These are phyloP conservation scores for Acanthurus lineatus DNA, from an alignment of 2,797 vertebrate genomes.

Conservation along the genomic window DNA sequence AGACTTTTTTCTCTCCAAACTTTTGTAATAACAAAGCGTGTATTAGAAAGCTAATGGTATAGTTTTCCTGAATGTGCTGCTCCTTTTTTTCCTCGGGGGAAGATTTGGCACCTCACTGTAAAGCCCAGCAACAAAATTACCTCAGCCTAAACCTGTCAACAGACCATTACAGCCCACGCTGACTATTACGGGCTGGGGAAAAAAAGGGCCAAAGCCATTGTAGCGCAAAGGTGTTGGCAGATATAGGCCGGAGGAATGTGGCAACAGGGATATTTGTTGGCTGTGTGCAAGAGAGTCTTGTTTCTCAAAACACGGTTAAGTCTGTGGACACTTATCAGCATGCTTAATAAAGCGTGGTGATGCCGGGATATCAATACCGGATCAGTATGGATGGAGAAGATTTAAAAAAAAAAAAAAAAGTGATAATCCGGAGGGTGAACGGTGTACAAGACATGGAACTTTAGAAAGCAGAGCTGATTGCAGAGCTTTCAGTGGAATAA, in stretches of 20 bases:
- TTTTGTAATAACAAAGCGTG: slow-evolving; percentile 55
- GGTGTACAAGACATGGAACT: slow-evolving; percentile 25
- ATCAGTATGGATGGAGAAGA: slow-evolving; percentile 63
- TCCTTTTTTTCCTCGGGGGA: slow-evolving; percentile 73
- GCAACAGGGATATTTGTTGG: slow-evolving; percentile 80
- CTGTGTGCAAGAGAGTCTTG: slow-evolving; percentile 56
- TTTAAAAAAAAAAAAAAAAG: slow-evolving; percentile 16
- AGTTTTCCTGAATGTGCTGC: slow-evolving; percentile 63
- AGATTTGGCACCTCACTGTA: slow-evolving; percentile 82
- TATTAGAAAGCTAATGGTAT: slow-evolving; percentile 59
- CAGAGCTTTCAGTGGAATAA: slow-evolving; percentile 53
- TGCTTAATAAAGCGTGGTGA: slow-evolving; percentile 75
- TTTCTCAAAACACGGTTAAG: slow-evolving; percentile 74
- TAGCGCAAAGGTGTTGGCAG: slow-evolving; percentile 89
- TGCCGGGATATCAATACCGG: slow-evolving; percentile 70
- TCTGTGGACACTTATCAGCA: slow-evolving; percentile 80
- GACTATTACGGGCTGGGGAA: slow-evolving; percentile 82
- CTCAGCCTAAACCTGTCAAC: slow-evolving; percentile 89
- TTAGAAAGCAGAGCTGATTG: slow-evolving; percentile 51
- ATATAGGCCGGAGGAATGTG: slow-evolving; percentile 84
- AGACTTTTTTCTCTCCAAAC: slow-evolving; percentile 32
- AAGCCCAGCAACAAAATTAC: slow-evolving; percentile 83
- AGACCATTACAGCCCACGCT: slow-evolving; percentile 85
- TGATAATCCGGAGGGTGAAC: slow-evolving; percentile 50
- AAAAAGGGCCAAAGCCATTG: slow-evolving; percentile 79